Evolutionary conservation across 2,113 vertebrate species (phyloP).

Genomic region (Anhinga anhinga): DNA sequence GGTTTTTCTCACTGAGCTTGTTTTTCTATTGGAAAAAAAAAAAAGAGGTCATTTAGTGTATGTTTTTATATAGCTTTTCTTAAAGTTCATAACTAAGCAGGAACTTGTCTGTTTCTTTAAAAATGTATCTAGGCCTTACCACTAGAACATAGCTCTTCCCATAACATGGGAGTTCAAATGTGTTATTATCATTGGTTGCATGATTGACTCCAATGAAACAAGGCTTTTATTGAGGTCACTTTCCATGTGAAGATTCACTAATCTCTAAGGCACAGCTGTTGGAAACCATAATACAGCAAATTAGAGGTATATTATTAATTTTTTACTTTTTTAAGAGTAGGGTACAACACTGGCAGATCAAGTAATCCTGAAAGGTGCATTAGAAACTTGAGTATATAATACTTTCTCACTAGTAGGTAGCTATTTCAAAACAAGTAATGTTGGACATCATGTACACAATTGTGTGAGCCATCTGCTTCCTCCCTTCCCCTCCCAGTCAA

Average conservation of each 20-base stretch:
- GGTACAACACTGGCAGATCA: neutral
- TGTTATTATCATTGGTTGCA: neutral
- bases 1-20: neutral
- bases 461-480: neutral
- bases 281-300: neutral
- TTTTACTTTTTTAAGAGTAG: neutral
- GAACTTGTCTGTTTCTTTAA: neutral
- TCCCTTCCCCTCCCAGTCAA: neutral
- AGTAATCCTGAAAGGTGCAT: neutral
- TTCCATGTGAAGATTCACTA: neutral
- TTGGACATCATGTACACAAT: neutral
- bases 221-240: neutral
- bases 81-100: neutral
- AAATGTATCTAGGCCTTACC: neutral
- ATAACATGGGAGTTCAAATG: neutral
- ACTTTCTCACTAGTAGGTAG: neutral
- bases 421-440: neutral
- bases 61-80: neutral
- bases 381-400: neutral
- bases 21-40: neutral
- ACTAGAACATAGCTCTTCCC: neutral
- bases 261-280: neutral
- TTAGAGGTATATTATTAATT: neutral
- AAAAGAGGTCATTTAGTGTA: neutral
- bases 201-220: neutral